Percentiles rank a stretch among this genome's conserved stretches.
phyloP scores from a whole-genome alignment of 2,113 vertebrate genomes.

The Microtus richardsoni region DNA sequence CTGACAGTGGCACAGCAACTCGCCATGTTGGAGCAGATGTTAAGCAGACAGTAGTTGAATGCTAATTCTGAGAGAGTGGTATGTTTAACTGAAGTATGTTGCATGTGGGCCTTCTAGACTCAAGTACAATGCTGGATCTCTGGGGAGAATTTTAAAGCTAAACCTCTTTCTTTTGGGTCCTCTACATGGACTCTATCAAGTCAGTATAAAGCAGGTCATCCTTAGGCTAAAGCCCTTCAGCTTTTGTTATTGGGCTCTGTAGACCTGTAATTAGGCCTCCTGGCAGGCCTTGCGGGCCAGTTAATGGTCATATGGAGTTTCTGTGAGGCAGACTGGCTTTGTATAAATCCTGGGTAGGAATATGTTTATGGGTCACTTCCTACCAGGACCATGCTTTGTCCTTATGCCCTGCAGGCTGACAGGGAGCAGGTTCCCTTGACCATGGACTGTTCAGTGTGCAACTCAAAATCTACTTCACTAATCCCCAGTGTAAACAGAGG shows the following conservation, averaged over 20 bases:
- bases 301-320: constrained; percentile 97
- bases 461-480: constrained; percentile 86
- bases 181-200: constrained; percentile 99
- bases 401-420: constrained; percentile 88
- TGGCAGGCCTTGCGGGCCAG: constrained; percentile 95
- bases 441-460: constrained; percentile 87
- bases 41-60: constrained; percentile 96
- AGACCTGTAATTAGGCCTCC: constrained; percentile 99
- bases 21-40: constrained; percentile 94
- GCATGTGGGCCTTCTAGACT: constrained; percentile 90
- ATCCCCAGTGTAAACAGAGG: constrained; percentile 94
- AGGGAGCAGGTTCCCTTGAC: constrained; percentile 91
- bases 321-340: constrained; percentile 93
- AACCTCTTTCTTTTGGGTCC: constrained; percentile 93
- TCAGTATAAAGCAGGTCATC: constrained; percentile 99
- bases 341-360: constrained; percentile 93
- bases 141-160: constrained; percentile 96
- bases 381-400: constrained; percentile 94
- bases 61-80: constrained; percentile 95
- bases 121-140: constrained; percentile 91
- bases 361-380: constrained; percentile 99
- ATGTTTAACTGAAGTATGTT: constrained; percentile 93
- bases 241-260: constrained; percentile 98
- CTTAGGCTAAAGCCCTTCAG: constrained; percentile 97
- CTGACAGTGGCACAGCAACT: constrained; percentile 82